Evolutionary conservation across 1,140 invertebrate genomes (phyloP).

Genomic region (Hyposmocoma kahamanoa): DNA sequence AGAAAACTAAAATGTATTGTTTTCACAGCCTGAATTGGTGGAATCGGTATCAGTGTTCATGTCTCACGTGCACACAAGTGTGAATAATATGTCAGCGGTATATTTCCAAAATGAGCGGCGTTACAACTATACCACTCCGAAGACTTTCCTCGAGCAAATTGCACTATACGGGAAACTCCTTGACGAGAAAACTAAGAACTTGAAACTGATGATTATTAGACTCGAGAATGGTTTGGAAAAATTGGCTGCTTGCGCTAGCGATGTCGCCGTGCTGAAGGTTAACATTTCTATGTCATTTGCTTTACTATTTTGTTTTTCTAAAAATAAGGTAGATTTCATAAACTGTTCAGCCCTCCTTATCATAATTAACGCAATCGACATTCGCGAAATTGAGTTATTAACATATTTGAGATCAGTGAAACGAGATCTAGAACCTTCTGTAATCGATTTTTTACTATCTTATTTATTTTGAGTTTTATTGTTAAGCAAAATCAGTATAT

Average conservation of each 20-base stretch:
- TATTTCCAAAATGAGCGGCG: conserved; percentile 91
- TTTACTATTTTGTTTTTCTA: background rate
- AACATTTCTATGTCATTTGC: background rate
- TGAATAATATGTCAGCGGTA: conserved; percentile 88
- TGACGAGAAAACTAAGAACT: conserved; percentile 83
- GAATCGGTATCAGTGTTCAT: conserved; percentile 88
- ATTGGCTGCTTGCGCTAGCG: conserved; percentile 85
- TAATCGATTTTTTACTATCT: too few species aligned
- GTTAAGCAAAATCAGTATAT: too few species aligned
- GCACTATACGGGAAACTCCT: conserved; percentile 89
- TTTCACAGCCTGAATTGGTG: conserved; percentile 71
- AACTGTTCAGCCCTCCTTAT: too few species aligned
- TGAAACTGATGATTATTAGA: conserved; percentile 85
- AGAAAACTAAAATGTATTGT: background rate
- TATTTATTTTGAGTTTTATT: too few species aligned
- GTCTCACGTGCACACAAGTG: conserved; percentile 91
- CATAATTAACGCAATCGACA: too few species aligned
- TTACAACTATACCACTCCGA: conserved; percentile 98
- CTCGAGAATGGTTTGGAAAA: conserved; percentile 93
- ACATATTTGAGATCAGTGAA: too few species aligned
- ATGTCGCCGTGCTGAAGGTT: conserved; percentile 79
- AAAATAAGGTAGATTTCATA: too few species aligned
- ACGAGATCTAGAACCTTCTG: too few species aligned
- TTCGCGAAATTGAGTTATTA: too few species aligned
- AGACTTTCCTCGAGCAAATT: conserved; percentile 96